A percentile compares a stretch with the other conserved stretches of the same genome.
These are phyloP conservation scores for Drosophila parvula DNA, from an alignment of 1,140 invertebrate genomes.

Conservation along the genomic window DNA sequence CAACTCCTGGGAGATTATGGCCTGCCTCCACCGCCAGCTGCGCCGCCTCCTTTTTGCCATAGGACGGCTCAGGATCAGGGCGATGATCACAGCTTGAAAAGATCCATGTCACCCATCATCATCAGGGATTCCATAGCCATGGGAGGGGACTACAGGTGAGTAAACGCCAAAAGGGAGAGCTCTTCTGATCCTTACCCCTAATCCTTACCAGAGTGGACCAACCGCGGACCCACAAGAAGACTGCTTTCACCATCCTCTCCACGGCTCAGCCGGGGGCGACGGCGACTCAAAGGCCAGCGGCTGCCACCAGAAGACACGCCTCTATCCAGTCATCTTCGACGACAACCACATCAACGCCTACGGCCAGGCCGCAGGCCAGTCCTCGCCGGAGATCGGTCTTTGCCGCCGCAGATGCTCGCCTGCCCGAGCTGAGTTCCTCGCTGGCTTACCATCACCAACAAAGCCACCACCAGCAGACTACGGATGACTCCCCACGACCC, in stretches of 20 bases:
- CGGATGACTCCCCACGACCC: conserved; percentile 77
- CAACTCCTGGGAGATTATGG: conserved; percentile 39
- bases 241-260: conserved; percentile 87
- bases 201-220: conserved; percentile 76
- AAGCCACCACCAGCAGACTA: conserved; percentile 11
- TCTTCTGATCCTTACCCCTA: background rate
- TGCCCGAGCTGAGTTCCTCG: conserved; percentile 58
- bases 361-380: conserved; percentile 44
- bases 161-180: too few relatives aligned
- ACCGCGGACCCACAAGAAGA: conserved; percentile 84
- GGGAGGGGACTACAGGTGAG: conserved; percentile 79
- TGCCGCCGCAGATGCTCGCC: conserved; percentile 47
- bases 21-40: conserved; percentile 49
- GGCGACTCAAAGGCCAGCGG: conserved; percentile 51
- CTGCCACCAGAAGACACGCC: conserved; percentile 46
- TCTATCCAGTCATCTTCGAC: conserved; percentile 83
- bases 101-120: conserved; percentile 74
- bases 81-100: conserved; percentile 24
- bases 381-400: conserved; percentile 61
- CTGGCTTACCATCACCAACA: conserved; percentile 5
- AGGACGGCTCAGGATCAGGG: conserved; percentile 9
- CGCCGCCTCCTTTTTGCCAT: conserved; percentile 49
- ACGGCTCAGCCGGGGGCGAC: conserved; percentile 83
- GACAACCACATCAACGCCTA: conserved; percentile 63
- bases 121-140: conserved; percentile 72